phyloP scores from a whole-genome alignment of 2,888 invertebrate genomes.

The Ferrisia virgata region DNA sequence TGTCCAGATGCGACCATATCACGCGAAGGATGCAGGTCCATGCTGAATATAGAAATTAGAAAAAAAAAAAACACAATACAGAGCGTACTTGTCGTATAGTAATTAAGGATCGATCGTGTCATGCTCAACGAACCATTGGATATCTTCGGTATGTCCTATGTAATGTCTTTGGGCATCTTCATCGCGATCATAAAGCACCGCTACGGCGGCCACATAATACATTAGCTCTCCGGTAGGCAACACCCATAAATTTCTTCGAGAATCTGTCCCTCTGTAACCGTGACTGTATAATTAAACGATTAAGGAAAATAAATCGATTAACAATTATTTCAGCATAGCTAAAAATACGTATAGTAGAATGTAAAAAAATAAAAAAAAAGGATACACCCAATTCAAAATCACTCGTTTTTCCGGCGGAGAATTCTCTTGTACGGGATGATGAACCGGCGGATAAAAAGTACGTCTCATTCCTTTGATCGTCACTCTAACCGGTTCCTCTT shows the following conservation, averaged over 20 bases:
- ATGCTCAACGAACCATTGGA: slow-evolving; percentile 71
- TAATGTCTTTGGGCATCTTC: slow-evolving; percentile 87
- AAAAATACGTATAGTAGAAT: too few relatives aligned
- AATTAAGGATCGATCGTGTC: too few relatives aligned
- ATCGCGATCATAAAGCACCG: slow-evolving; percentile 80
- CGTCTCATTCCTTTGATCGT: slow-evolving; percentile 77
- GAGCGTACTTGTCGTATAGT: too few relatives aligned
- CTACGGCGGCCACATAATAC: slow-evolving; percentile 90
- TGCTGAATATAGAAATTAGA: slow-evolving; percentile 56
- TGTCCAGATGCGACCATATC: slow-evolving; percentile 89
- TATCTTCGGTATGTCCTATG: slow-evolving; percentile 87
- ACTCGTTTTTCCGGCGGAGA: slow-evolving; percentile 84
- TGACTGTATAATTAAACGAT: slow-evolving; percentile 55
- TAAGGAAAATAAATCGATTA: background rate
- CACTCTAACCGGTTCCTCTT: slow-evolving; percentile 80
- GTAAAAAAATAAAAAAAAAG: slow-evolving; percentile 53
- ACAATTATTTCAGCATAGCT: too few relatives aligned
- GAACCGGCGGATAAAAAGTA: slow-evolving; percentile 83
- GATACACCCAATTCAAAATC: slow-evolving; percentile 90
- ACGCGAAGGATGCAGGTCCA: slow-evolving; percentile 83
- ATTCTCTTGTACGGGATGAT: slow-evolving; percentile 79
- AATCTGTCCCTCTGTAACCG: slow-evolving; percentile 89
- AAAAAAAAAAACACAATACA: background rate
- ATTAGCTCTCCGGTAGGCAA: slow-evolving; percentile 89
- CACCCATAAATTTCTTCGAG: slow-evolving; percentile 84